Evolutionary conservation across 1,140 invertebrate genomes (phyloP).

Genomic region (Gryon sp.): DNA sequence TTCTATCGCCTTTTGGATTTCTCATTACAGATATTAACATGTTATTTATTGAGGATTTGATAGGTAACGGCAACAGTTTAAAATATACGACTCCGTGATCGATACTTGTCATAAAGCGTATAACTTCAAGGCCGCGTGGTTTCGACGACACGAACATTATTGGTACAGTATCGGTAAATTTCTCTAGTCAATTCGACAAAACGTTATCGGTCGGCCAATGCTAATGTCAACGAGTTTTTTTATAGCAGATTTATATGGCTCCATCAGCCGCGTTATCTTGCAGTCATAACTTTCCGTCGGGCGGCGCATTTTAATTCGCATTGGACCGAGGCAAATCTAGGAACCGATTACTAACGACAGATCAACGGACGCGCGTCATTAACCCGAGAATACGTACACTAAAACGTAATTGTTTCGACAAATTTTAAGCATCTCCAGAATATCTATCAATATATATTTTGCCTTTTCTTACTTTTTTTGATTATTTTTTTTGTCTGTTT

Average conservation of each 20-base stretch:
- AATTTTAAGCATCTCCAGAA: too few relatives aligned
- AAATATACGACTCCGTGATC: constrained; percentile 30
- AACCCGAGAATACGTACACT: constrained; percentile 10
- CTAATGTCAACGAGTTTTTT: constrained; percentile 60
- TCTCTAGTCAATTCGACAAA: constrained; percentile 51
- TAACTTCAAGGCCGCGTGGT: constrained; percentile 34
- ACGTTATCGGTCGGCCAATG: constrained; percentile 51
- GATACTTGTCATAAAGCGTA: constrained; percentile 52
- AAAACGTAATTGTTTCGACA: constrained; percentile 10
- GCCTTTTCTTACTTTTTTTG: background rate
- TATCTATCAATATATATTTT: too few relatives aligned
- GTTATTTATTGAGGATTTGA: constrained; percentile 24
- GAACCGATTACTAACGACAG: constrained; percentile 29
- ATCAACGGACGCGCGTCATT: constrained; percentile 22
- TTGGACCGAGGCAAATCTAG: constrained; percentile 20
- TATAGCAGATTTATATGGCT: constrained; percentile 57
- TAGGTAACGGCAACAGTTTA: constrained; percentile 33
- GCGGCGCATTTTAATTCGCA: constrained; percentile 59
- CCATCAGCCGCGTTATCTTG: constrained; percentile 57
- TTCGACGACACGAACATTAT: constrained; percentile 17
- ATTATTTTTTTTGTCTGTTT: background rate
- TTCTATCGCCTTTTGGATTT: background rate
- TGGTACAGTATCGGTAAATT: constrained; percentile 46
- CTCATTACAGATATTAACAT: constrained; percentile 31
- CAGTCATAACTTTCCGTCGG: constrained; percentile 52